phyloP scores from a whole-genome alignment of 2,113 vertebrate genomes.

The Mola mola region DNA sequence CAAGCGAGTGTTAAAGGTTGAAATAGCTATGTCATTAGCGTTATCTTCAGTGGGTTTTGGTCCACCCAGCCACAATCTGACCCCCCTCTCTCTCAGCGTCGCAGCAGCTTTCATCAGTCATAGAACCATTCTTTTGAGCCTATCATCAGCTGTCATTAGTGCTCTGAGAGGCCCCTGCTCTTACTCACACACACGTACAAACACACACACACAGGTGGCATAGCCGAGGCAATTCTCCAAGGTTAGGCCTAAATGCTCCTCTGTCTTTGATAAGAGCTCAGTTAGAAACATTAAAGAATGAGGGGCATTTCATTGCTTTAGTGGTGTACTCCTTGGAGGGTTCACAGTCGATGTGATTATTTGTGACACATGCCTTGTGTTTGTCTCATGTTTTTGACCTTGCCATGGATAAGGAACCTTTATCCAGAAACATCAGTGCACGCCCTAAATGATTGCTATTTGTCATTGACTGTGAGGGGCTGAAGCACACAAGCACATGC shows the following conservation, averaged over 20 bases:
- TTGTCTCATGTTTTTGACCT: conserved; percentile 45
- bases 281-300: conserved; percentile 11
- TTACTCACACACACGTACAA: conserved; percentile 46
- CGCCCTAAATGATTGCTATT: conserved; percentile 66
- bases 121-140: conserved; percentile 56
- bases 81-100: conserved; percentile 40
- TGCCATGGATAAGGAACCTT: conserved; percentile 44
- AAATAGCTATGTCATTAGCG: conserved; percentile 45
- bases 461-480: conserved; percentile 55
- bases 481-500: conserved; percentile 23
- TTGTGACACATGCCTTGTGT: conserved; percentile 22
- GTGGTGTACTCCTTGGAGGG: conserved; percentile 23
- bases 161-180: conserved; percentile 60
- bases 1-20: conserved; percentile 51
- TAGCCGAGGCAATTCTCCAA: conserved; percentile 44
- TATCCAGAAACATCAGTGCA: conserved; percentile 45
- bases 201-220: conserved; percentile 42
- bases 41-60: conserved; percentile 45
- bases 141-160: conserved; percentile 76
- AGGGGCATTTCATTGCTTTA: conserved; percentile 4
- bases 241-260: conserved; percentile 45
- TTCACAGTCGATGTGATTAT: conserved; percentile 11
- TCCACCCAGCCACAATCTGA: conserved; percentile 48
- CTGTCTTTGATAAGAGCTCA: conserved; percentile 39
- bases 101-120: conserved; percentile 72